Evolutionary conservation across 2,888 invertebrate genomes (phyloP), one percentile per base, ranked within the genome.

Genomic region (Drosophila anomelani): DNA sequence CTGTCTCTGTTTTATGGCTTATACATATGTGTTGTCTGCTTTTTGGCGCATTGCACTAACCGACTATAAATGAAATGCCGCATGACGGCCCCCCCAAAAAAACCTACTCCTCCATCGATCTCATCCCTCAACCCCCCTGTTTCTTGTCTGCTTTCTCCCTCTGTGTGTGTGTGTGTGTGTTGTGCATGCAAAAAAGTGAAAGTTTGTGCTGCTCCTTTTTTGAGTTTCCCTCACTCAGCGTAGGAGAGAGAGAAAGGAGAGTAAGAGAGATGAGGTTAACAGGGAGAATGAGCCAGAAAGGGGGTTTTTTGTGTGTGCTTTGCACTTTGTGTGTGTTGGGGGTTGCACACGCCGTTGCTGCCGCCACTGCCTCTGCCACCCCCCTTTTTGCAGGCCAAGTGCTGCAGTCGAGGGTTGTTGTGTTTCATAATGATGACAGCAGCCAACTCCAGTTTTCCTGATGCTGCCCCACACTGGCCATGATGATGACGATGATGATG

Each of bases 131-230:
- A 26, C 29, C 34, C 46, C 20, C 20, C 7, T 20, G 47, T 34
- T 34, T 15, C 7, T 26, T n/a, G 29, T 47, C 38, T 36, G 51
- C 23, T 68, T 54, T 36, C 23, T 38, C 51, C 41, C n/a, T 51
- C 38, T 13, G 1, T 49, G 2, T 20, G 8, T 49, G 17, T 49
- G 7, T 29, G n/a, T 12, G 23, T 29, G 47, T 47, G 47, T 51
- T 53, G 51, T 53, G 51, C 75, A 77, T 81, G 85, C 83, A 85
- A 83, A 83, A 71, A 83, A 83, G 82, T 83, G 85, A 85, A 85
- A 85, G 85, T 85, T 87, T 82, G 79, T 89, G 76, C 70, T 85
- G 89, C 69, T 85, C 76, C 79, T 85, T 85, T 85, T 85, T 85
- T 85, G 57, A 46, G 53, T 20, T 36, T 61, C 43, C 53, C 56